Conservation (phyloP, 2,113 vertebrate species). For the Pundamilia nyererei region DNA sequence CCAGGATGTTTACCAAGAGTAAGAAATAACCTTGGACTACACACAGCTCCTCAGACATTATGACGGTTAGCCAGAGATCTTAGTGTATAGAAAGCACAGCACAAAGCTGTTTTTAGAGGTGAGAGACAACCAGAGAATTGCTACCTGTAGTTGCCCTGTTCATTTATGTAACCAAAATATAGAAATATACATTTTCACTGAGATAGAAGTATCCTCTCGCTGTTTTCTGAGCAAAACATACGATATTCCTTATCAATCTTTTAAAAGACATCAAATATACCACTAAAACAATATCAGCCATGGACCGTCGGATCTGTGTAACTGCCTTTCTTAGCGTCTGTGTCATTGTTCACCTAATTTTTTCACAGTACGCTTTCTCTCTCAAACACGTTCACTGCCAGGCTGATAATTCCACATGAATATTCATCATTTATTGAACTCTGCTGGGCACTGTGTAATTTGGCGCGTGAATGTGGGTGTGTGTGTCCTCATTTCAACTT, state of each 20-base stretch:
- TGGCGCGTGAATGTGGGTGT: not conserved
- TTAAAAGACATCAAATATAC: not conserved
- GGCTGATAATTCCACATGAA: conserved; percentile 15
- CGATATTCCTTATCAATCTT: not conserved
- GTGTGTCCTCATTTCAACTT: conserved; percentile 39
- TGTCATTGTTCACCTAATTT: not conserved
- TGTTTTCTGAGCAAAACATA: not conserved
- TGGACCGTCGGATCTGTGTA: not conserved
- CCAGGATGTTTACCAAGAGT: conserved; percentile 57
- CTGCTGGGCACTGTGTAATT: not conserved
- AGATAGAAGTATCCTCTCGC: not conserved
- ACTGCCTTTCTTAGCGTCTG: not conserved
- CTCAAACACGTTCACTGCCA: not conserved
- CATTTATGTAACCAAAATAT: not conserved
- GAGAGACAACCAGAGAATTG: not conserved
- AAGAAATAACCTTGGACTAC: conserved; percentile 20
- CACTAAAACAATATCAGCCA: not conserved
- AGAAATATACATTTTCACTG: not conserved
- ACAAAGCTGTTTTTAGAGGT: not conserved
- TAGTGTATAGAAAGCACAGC: not conserved
- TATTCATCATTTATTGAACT: conserved; percentile 17
- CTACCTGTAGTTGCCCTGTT: not conserved
- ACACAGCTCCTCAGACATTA: not conserved
- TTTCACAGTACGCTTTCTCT: not conserved
- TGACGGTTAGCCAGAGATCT: not conserved